Evolutionary conservation across 2,888 invertebrate species (phyloP), one percentile per base, ranked within the genome.

Genomic region (Panopea generosa): DNA sequence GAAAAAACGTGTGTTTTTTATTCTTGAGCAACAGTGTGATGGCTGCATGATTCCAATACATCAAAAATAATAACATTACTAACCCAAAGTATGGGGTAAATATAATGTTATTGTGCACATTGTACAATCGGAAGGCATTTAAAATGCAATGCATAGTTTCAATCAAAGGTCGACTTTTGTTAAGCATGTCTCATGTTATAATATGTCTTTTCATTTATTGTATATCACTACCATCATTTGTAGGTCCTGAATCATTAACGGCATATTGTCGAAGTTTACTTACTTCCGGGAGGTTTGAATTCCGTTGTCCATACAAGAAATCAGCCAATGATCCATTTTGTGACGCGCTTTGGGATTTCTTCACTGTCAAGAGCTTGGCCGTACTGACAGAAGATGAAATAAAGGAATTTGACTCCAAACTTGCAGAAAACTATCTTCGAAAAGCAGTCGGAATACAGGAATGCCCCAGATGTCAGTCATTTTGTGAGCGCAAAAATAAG

Each of bases 241-340:
- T 22, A 84, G 85, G 85, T 24, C 83, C 85, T n/a, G 83, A 83
- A 33, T 81, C 82, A 0, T 52, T 85, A 24, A 85, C 83, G 9
- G 77, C 82, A 1, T 84, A 50, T 45, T 84, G 83, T 26, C 62
- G 80, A 47, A 82, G 83, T 65, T 63, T 82, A 9, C 53, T 85
- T 11, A 29, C 60, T 1, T 59, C 63, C 24, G 81, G 79, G 18
- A 74, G 74, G 40, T 79, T 47, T 43, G 75, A 82, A 43, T 82
- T 85, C 22, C 52, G 72, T 1, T 84, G 85, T 62, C 85, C 85
- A 0, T 77, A 81, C 49, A 78, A 71, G 18, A 60, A 49, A 7
- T 29, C 24, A 0, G 14, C 65, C 0, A 50, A 27, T 2, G 69
- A 61, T 22, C 60, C 78, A 3, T 66, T 67, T 29, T 86, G 86